phyloP scores from a whole-genome alignment of 2,113 vertebrate species.

The Sorex araneus region DNA sequence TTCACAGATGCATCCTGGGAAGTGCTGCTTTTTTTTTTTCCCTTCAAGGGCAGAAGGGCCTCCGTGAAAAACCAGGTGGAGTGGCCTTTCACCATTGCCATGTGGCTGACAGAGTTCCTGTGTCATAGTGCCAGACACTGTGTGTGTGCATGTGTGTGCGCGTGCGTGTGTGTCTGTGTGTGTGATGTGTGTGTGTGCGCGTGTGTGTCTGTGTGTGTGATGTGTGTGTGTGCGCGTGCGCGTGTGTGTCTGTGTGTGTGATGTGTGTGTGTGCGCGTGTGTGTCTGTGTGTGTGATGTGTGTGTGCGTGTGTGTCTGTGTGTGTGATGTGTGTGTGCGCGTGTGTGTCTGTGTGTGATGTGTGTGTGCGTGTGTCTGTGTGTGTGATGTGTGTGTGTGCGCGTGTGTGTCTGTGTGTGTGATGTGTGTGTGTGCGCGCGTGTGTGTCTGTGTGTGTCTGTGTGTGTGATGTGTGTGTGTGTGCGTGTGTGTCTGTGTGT shows the following conservation, averaged over 20 bases:
- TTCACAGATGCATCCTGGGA: slow-evolving; percentile 5
- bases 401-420: background rate
- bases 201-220: too few species aligned
- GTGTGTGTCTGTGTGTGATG: background rate
- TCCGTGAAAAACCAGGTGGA: background rate
- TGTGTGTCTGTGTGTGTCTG: background rate
- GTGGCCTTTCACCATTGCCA: background rate
- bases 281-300: background rate
- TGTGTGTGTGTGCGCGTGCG: background rate
- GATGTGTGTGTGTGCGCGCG: background rate
- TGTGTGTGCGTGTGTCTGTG: background rate
- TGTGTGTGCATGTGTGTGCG: background rate
- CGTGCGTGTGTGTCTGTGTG: background rate
- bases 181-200: background rate
- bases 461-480: background rate
- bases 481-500: background rate
- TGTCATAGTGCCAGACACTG: background rate
- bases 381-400: background rate
- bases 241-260: too few species aligned
- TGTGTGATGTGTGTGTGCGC: background rate
- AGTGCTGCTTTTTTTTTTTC: background rate
- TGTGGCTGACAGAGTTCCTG: background rate
- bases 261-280: background rate
- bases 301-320: too few species aligned
- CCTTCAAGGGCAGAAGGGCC: background rate